phyloP scores from a whole-genome alignment of 2,113 vertebrate species.

The Motacilla tschutschensis region DNA sequence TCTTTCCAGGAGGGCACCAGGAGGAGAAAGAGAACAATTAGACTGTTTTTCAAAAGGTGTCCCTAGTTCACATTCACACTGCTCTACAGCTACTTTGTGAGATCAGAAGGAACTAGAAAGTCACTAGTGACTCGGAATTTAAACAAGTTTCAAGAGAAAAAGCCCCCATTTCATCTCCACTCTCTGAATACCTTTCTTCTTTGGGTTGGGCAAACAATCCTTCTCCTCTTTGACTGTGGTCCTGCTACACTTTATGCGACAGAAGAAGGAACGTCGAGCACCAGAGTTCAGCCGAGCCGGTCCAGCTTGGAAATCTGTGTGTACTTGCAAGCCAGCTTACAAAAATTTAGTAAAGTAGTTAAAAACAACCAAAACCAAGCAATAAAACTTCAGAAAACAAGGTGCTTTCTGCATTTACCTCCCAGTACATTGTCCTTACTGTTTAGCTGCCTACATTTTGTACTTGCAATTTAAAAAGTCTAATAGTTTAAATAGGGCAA shows the following conservation, averaged over 20 bases:
- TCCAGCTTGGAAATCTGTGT: slow-evolving; percentile 82
- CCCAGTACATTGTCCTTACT: neutral
- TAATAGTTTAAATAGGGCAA: neutral
- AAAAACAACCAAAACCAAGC: neutral
- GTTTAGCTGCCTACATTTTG: neutral
- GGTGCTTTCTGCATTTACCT: neutral
- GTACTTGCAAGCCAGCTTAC: slow-evolving; percentile 85
- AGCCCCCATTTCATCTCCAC: neutral
- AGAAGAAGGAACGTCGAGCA: slow-evolving; percentile 90
- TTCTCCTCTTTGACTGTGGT: slow-evolving; percentile 79
- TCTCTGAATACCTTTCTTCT: slow-evolving; percentile 83
- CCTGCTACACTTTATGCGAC: slow-evolving; percentile 86
- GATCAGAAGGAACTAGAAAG: neutral
- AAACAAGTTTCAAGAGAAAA: neutral
- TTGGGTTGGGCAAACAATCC: slow-evolving; percentile 76
- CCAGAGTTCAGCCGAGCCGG: slow-evolving; percentile 81
- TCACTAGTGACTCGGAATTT: neutral
- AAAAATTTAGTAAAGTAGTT: slow-evolving; percentile 37
- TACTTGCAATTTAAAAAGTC: neutral
- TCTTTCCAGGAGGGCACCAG: neutral
- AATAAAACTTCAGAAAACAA: neutral
- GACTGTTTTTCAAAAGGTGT: neutral
- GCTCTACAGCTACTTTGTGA: neutral
- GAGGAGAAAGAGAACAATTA: neutral
- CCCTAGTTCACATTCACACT: neutral